These are phyloP conservation scores for Channa striata DNA, from an alignment of 2,797 vertebrate genomes.

Conservation along the genomic window DNA sequence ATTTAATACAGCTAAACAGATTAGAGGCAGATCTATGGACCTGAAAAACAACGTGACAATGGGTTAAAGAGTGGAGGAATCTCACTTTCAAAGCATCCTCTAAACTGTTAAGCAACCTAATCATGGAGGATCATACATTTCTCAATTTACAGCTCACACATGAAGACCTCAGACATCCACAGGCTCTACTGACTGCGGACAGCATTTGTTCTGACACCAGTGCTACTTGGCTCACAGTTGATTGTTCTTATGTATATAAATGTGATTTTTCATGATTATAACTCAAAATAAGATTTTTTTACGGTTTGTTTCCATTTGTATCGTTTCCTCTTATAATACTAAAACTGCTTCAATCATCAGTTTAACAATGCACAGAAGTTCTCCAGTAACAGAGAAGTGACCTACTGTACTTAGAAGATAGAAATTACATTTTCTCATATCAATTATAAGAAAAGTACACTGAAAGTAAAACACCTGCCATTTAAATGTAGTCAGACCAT, in stretches of 20 bases:
- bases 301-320: too few relatives aligned
- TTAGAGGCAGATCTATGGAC: conserved; percentile 89
- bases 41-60: conserved; percentile 89
- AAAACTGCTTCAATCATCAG: too few relatives aligned
- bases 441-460: too few relatives aligned
- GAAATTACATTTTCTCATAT: too few relatives aligned
- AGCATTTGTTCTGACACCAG: conserved; percentile 52
- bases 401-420: too few relatives aligned
- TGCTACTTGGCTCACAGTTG: conserved; percentile 23
- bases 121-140: conserved; percentile 87
- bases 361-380: too few relatives aligned
- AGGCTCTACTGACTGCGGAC: conserved; percentile 41
- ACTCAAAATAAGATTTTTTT: too few relatives aligned
- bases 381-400: too few relatives aligned
- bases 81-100: conserved; percentile 89
- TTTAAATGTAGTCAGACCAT: not conserved
- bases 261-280: too few relatives aligned
- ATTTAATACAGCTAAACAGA: conserved; percentile 98
- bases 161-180: conserved; percentile 44
- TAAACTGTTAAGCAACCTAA: conserved; percentile 90
- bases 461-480: too few relatives aligned
- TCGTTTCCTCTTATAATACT: too few relatives aligned
- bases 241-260: conserved; percentile 18
- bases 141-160: conserved; percentile 80
- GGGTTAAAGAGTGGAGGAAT: conserved; percentile 86